Conservation (phyloP, 2,888 invertebrate species). For the Coenonympha arcania region DNA sequence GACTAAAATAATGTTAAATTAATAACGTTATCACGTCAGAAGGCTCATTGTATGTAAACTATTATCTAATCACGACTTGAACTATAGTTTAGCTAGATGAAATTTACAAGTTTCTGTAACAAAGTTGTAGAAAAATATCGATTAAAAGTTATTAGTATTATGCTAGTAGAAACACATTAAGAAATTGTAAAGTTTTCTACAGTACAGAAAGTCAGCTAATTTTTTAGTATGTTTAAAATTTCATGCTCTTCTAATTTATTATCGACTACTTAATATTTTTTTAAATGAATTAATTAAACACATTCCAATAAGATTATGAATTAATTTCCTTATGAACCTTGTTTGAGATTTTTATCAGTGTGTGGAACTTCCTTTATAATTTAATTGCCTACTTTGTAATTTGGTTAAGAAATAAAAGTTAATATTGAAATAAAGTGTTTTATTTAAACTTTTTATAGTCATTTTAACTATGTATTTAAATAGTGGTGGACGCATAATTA, state of each 20-base stretch:
- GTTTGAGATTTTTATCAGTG: background rate
- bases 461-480: too few relatives aligned
- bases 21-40: background rate
- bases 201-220: background rate
- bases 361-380: background rate
- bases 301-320: conserved; percentile 3
- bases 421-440: conserved; percentile 11
- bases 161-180: background rate
- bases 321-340: background rate
- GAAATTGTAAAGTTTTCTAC: conserved; percentile 12
- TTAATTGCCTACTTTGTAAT: conserved; percentile 5
- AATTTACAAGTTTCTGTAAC: conserved; percentile 10
- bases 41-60: background rate
- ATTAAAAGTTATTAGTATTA: conserved; percentile 1
- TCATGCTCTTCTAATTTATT: background rate
- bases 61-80: background rate
- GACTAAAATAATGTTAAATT: too few relatives aligned
- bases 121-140: background rate
- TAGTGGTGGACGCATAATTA: too few relatives aligned
- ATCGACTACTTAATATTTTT: background rate
- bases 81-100: conserved; percentile 3
- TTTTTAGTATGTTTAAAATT: background rate
- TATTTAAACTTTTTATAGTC: background rate
- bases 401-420: conserved; percentile 16
- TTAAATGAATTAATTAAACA: conserved; percentile 1